phyloP scores from a whole-genome alignment of 2,797 vertebrate genomes.

The Jordanella pulchra region DNA sequence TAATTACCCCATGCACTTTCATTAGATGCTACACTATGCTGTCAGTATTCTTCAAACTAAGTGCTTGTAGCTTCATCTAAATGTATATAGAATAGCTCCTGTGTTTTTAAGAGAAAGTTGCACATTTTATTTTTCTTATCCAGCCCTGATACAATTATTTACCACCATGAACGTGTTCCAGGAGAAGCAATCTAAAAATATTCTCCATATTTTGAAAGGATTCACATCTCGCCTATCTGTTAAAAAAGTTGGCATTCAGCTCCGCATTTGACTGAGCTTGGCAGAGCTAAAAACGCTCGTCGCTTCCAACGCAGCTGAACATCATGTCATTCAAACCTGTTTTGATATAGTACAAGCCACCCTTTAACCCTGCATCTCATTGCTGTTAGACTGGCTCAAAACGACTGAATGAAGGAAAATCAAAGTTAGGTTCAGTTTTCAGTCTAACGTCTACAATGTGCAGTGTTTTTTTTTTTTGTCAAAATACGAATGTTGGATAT shows the following conservation, averaged over 20 bases:
- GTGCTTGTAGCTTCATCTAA: neutral
- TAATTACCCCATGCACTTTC: constrained; percentile 11
- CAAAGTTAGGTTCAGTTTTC: constrained; percentile 1
- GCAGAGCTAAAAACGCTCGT: constrained; percentile 11
- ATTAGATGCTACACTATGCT: constrained; percentile 7
- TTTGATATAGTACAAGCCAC: constrained; percentile 11
- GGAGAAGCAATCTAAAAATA: constrained; percentile 19
- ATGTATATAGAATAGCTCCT: neutral
- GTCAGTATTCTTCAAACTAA: neutral
- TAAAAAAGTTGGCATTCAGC: constrained; percentile 13
- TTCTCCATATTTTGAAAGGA: constrained; percentile 13
- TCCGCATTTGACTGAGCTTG: constrained; percentile 15
- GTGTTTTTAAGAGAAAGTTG: neutral
- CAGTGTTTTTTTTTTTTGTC: constrained; percentile 1
- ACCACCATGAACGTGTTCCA: constrained; percentile 8
- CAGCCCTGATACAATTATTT: constrained; percentile 13
- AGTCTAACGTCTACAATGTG: neutral
- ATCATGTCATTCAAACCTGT: constrained; percentile 14
- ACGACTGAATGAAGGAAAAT: constrained; percentile 3
- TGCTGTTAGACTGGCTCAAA: constrained; percentile 10
- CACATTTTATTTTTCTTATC: neutral
- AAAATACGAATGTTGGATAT: constrained; percentile 3
- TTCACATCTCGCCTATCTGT: constrained; percentile 6
- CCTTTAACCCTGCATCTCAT: constrained; percentile 9
- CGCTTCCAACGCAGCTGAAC: constrained; percentile 10